phyloP scores from a whole-genome alignment of 92 coral and sea anemone genomes.

The Porites divaricata region DNA sequence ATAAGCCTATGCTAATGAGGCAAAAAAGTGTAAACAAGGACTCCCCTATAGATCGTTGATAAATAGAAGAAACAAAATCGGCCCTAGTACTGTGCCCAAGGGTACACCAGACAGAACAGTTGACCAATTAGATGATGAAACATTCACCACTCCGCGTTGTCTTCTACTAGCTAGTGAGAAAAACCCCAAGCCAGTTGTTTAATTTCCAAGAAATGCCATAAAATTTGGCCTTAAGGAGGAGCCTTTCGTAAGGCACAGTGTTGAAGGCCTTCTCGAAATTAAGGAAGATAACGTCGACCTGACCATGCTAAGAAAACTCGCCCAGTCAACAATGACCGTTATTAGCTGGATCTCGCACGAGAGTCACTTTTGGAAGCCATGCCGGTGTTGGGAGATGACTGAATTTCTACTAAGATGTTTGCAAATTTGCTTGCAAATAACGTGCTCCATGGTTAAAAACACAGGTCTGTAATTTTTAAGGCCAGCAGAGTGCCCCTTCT shows the following conservation, averaged over 20 bases:
- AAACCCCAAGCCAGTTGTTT: neutral
- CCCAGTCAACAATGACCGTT: slow-evolving; percentile 43
- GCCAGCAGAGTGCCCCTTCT: slow-evolving; percentile 28
- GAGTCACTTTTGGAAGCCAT: slow-evolving; percentile 23
- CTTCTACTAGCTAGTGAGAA: too few relatives aligned
- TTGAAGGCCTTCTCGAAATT: slow-evolving; percentile 41
- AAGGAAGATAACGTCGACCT: slow-evolving; percentile 34
- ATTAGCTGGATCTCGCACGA: slow-evolving; percentile 43
- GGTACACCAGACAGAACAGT: too few relatives aligned
- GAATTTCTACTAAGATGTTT: slow-evolving; percentile 14
- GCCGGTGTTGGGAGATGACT: slow-evolving; percentile 31
- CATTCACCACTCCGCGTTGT: too few relatives aligned
- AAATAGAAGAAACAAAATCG: too few relatives aligned
- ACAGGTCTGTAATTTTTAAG: slow-evolving; percentile 27
- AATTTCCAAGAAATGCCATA: neutral
- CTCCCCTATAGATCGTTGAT: too few relatives aligned
- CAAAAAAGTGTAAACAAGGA: too few relatives aligned
- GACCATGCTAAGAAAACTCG: slow-evolving; percentile 37
- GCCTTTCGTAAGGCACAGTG: slow-evolving; percentile 30
- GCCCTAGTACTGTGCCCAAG: too few relatives aligned
- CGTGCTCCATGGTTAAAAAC: slow-evolving; percentile 14
- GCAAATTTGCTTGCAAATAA: slow-evolving; percentile 12
- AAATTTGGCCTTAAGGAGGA: slow-evolving; percentile 2
- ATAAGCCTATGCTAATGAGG: too few relatives aligned
- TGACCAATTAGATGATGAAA: too few relatives aligned